Conservation (phyloP, 2,113 vertebrate species). For the Bubalus kerabau region DNA sequence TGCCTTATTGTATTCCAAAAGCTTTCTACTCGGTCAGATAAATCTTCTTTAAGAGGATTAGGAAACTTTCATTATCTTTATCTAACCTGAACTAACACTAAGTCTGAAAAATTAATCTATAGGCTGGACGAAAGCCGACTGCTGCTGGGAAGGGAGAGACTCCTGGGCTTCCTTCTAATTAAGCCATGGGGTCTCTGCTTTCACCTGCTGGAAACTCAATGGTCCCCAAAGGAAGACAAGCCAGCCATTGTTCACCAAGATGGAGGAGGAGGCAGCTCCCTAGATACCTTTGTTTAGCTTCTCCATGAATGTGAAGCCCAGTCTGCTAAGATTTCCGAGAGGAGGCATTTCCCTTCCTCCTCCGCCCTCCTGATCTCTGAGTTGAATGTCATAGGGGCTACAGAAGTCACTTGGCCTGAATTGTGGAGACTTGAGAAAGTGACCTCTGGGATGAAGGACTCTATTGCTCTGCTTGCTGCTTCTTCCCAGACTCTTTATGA, state of each 20-base stretch:
- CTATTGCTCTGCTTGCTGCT: accelerated
- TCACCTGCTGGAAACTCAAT: neutral
- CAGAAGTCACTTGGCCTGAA: neutral
- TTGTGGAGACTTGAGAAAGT: neutral
- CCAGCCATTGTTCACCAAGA: neutral
- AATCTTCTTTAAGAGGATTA: slow-evolving; percentile 86
- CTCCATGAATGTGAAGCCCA: neutral
- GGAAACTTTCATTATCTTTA: slow-evolving; percentile 88
- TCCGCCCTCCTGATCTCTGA: accelerated
- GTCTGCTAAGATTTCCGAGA: neutral
- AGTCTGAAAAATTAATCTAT: slow-evolving; percentile 84
- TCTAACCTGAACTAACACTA: slow-evolving; percentile 84
- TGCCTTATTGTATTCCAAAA: slow-evolving; percentile 82
- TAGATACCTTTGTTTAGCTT: neutral
- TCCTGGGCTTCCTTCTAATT: neutral
- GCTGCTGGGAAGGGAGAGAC: slow-evolving; percentile 24
- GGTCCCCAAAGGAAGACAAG: neutral
- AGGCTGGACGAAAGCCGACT: slow-evolving; percentile 76
- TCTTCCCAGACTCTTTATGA: neutral
- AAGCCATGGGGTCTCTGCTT: neutral
- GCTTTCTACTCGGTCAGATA: slow-evolving; percentile 84
- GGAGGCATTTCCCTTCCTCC: neutral
- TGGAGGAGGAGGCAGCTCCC: neutral
- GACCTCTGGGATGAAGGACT: neutral
- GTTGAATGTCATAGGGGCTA: neutral